phyloP scores from a whole-genome alignment of 2,888 invertebrate species.

The Leptinotarsa juncta region DNA sequence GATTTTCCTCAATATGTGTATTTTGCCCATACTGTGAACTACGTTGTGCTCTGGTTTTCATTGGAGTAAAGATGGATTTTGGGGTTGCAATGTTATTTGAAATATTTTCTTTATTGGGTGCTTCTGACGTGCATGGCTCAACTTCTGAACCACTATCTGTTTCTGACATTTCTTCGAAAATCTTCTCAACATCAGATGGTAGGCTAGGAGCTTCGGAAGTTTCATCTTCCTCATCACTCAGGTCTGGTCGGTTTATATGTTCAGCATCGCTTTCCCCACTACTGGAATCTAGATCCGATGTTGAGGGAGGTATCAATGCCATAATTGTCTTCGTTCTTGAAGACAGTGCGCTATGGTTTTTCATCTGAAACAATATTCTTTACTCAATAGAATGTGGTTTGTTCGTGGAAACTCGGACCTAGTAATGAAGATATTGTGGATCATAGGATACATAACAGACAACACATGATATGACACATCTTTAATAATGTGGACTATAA shows the following conservation, averaged over 20 bases:
- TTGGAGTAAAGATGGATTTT: conserved; percentile 9
- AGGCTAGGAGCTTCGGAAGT: conserved; percentile 9
- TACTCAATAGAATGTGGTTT: conserved; percentile 6
- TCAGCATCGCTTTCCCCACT: conserved; percentile 15
- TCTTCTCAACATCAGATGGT: conserved; percentile 2
- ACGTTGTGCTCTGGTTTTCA: conserved; percentile 13
- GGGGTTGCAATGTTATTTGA: not conserved
- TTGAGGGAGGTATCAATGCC: conserved; percentile 10
- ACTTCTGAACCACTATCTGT: conserved; percentile 10
- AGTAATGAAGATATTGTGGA: conserved; percentile 15
- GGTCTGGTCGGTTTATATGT: conserved; percentile 11
- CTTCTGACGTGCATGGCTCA: conserved; percentile 6
- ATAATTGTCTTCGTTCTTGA: conserved; percentile 11
- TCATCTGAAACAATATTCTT: conserved; percentile 2
- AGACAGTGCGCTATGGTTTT: conserved; percentile 4
- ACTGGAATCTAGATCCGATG: conserved; percentile 5
- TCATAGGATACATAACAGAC: conserved; percentile 15
- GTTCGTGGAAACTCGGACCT: conserved; percentile 4
- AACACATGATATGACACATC: conserved; percentile 3
- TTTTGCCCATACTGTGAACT: conserved; percentile 16
- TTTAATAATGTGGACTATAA: conserved; percentile 11
- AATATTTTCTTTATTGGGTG: conserved; percentile 1
- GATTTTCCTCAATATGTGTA: conserved; percentile 8
- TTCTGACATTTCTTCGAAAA: conserved; percentile 5
- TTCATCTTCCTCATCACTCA: conserved; percentile 3